Base-by-base conservation (phyloP, 2,113 vertebrate genomes). In the Atlantisia rogersi region DNA sequence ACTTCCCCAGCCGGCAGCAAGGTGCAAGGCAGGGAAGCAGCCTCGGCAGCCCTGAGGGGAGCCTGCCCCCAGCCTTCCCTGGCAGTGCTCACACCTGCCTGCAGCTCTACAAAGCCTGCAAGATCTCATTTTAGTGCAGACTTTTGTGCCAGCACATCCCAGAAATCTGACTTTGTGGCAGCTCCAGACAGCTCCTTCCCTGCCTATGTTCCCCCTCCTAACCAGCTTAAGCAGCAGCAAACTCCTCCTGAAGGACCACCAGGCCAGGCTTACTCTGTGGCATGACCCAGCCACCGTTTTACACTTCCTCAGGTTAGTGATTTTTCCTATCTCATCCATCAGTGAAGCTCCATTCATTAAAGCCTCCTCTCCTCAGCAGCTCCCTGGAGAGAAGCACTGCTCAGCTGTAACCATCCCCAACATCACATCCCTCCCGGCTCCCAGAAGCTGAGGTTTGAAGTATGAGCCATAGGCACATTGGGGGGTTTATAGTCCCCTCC, bases 261-360 rank as follows among this genome's bases (percentile, higher is more conserved):
- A 64, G 35, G 29, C 83, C 56, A 42, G 22, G 15, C 35, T 73
- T 32, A 0, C 20, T 3, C 60, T 14, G 5, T 8, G 20, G 4
- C 69, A 40, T 0, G 1, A 32, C 53, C 62, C 82, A n/a, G 32
- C 5, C 16, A 0, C 25, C 3, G 0, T n/a, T 95, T 92, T 94
- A 71, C 53, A 19, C 39, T 56, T 94, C 96, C 92, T 29, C 89
- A 20, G 95, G 94, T 95, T 75, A 95, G 39, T 18, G 22, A 17
- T 95, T 96, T 95, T 56, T 68, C 83, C 29, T 95, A 91, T 97
- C 96, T 95, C 56, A 16, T 81, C 86, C 77, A 95, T 94, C 94
- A 87, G 56, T 15, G 39, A 3, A 59, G 53, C 69, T 89, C 81
- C 86, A 58, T 68, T 95, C 91, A 96, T 95, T 95, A 96, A 95